These are phyloP conservation scores for Peromyscus polionotus DNA, from an alignment of 2,113 vertebrate genomes.

Conservation along the genomic window DNA sequence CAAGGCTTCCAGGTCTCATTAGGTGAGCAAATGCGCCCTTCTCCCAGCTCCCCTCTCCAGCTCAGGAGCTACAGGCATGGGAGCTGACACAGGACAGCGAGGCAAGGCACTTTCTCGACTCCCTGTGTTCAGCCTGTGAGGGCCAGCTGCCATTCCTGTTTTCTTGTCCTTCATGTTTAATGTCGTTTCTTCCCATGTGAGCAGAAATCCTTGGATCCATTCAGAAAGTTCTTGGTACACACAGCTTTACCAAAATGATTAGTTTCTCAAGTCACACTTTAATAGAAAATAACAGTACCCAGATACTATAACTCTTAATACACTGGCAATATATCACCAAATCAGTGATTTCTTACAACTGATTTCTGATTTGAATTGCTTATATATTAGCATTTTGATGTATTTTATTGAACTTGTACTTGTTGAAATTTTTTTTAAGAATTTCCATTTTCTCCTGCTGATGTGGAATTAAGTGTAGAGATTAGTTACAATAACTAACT, in stretches of 20 bases:
- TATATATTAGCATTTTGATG: conserved; percentile 54
- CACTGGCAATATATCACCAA: conserved; percentile 50
- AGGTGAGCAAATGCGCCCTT: neutral
- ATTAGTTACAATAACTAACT: conserved; percentile 29
- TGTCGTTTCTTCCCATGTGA: neutral
- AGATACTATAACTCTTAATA: conserved; percentile 51
- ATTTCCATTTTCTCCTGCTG: conserved; percentile 40
- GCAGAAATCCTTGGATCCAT: conserved; percentile 58
- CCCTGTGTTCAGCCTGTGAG: neutral
- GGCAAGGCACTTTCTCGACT: neutral
- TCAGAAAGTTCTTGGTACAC: conserved; percentile 50
- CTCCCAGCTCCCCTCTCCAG: neutral
- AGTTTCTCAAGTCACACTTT: conserved; percentile 57
- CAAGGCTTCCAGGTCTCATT: neutral
- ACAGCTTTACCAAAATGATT: conserved; percentile 63
- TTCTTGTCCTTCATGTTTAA: conserved; percentile 31
- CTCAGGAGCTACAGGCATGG: neutral
- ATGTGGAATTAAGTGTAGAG: conserved; percentile 6
- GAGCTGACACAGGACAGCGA: neutral
- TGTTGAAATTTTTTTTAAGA: conserved; percentile 44
- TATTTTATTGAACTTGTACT: conserved; percentile 15
- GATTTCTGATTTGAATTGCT: conserved; percentile 42
- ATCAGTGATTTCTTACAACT: conserved; percentile 58
- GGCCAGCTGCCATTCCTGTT: conserved; percentile 6
- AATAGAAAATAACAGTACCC: conserved; percentile 42